Evolutionary conservation across 1,140 invertebrate species (phyloP).

Genomic region (Andricus grossulariae): DNA sequence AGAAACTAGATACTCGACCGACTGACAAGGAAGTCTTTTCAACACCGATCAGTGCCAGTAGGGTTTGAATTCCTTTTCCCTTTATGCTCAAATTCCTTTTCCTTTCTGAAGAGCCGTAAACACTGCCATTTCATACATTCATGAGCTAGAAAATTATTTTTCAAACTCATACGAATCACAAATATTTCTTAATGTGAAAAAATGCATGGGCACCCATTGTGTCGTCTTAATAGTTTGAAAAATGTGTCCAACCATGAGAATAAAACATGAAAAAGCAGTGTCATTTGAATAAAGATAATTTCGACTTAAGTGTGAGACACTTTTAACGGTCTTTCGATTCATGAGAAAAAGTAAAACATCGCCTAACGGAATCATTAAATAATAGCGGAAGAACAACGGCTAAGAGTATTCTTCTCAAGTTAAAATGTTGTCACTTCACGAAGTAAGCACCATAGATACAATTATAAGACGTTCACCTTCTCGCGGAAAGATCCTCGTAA

Average conservation of each 20-base stretch:
- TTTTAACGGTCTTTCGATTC: slow-evolving; percentile 17
- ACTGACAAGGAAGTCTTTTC: slow-evolving; percentile 15
- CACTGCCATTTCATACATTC: slow-evolving; percentile 20
- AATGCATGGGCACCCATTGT: no score
- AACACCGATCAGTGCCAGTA: slow-evolving; percentile 27
- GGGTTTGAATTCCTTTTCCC: slow-evolving; percentile 18
- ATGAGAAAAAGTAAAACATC: slow-evolving; percentile 8
- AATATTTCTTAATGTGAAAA: no score
- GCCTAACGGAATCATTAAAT: slow-evolving; percentile 22
- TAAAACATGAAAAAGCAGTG: slow-evolving; percentile 11
- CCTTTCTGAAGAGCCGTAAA: slow-evolving; percentile 26
- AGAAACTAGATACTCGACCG: slow-evolving; percentile 18
- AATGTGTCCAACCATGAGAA: not conserved
- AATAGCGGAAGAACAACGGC: not conserved
- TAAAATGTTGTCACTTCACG: slow-evolving; percentile 8
- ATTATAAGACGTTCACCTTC: slow-evolving; percentile 22
- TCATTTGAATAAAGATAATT: slow-evolving; percentile 6
- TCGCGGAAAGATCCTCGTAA: slow-evolving; percentile 17
- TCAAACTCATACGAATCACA: not conserved
- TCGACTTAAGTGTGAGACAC: slow-evolving; percentile 22
- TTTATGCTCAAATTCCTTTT: slow-evolving; percentile 27
- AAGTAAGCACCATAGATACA: not conserved
- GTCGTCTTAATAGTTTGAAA: no score
- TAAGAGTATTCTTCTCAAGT: not conserved
- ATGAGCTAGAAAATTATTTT: slow-evolving; percentile 24